Evolutionary conservation across 2,888 invertebrate species (phyloP).

Genomic region (Ormyrus pomaceus): DNA sequence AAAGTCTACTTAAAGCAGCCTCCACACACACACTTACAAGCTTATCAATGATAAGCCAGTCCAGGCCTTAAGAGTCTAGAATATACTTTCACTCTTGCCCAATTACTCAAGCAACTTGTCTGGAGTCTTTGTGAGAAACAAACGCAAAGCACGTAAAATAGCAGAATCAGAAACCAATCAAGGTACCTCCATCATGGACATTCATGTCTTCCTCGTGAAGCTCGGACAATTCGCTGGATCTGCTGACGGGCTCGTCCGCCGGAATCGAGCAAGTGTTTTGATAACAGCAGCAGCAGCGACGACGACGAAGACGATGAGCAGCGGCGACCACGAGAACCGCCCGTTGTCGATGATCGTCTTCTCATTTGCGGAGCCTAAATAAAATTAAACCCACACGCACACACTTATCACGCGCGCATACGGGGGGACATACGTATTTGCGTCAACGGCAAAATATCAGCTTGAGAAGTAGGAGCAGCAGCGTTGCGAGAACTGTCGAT

Average conservation of each 20-base stretch:
- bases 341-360: slow-evolving; percentile 10
- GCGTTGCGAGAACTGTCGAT: background rate
- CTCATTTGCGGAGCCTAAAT: slow-evolving; percentile 36
- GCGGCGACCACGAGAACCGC: slow-evolving; percentile 12
- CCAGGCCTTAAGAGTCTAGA: background rate
- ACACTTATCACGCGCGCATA: background rate
- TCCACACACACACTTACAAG: background rate
- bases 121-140: background rate
- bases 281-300: background rate
- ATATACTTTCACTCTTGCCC: too few species aligned
- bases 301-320: background rate
- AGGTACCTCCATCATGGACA: slow-evolving; percentile 68
- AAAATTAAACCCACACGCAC: background rate
- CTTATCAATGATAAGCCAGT: slow-evolving; percentile 5
- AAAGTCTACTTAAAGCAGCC: slow-evolving; percentile 14
- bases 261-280: background rate
- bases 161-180: background rate
- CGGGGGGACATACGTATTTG: background rate
- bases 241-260: background rate
- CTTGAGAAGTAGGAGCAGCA: background rate
- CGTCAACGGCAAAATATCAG: background rate
- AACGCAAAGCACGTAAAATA: background rate
- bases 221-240: slow-evolving; percentile 16
- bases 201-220: slow-evolving; percentile 65
- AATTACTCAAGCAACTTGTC: too few species aligned